Conservation (phyloP, 2,797 vertebrate species). For the Diglossa cyanea region DNA sequence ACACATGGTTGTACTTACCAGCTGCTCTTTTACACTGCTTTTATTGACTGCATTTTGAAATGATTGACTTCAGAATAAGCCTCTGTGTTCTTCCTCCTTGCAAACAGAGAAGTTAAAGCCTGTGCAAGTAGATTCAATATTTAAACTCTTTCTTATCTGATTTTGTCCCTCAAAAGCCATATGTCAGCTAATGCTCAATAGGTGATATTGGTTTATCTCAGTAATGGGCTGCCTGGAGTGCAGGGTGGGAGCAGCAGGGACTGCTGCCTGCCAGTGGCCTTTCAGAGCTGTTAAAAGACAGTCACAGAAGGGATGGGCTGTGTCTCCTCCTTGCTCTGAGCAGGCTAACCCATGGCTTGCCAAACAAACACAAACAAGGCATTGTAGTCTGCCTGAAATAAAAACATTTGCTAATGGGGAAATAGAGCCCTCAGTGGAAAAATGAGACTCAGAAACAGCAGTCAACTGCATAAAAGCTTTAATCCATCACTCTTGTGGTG, state of each 20-base stretch:
- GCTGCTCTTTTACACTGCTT: neutral
- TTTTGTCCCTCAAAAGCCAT: neutral
- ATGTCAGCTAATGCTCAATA: neutral
- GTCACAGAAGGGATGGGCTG: neutral
- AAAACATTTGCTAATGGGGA: slow-evolving; percentile 10
- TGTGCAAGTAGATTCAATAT: neutral
- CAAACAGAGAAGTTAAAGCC: neutral
- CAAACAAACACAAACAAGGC: slow-evolving; percentile 14
- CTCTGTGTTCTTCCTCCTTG: neutral
- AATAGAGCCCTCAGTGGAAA: neutral
- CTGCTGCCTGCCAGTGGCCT: neutral
- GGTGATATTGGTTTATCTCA: neutral
- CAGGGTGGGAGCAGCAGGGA: neutral
- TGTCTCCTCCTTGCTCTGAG: neutral
- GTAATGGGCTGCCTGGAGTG: neutral
- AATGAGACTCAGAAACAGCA: slow-evolving; percentile 9
- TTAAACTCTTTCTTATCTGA: neutral
- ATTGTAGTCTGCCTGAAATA: neutral
- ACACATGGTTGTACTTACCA: slow-evolving; percentile 15
- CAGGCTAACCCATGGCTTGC: neutral
- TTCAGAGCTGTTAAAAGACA: neutral
- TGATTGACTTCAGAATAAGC: neutral
- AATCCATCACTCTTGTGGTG: neutral
- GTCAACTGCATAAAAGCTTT: slow-evolving; percentile 2
- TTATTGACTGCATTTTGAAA: slow-evolving; percentile 31